Conservation (phyloP, 2,113 vertebrate genomes). For the Delphinus delphis region DNA sequence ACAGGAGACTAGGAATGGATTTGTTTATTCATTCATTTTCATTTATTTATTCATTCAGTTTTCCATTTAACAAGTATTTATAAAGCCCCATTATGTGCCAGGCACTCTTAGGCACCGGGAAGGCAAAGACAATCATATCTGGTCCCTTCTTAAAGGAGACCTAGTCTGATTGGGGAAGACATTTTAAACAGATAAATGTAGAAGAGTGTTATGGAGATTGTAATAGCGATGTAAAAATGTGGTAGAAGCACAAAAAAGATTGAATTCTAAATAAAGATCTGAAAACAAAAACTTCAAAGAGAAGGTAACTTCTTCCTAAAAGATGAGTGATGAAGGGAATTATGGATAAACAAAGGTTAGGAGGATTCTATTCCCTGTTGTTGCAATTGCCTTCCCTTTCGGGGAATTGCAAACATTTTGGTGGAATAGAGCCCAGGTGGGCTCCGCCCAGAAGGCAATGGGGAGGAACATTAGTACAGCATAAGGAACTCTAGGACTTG, state of each 20-base stretch:
- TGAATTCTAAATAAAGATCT: not conserved
- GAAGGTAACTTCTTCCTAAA: not conserved
- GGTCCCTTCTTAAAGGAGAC: not conserved
- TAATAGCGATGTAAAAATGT: not conserved
- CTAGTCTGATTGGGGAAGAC: not conserved
- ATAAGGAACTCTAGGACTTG: not conserved
- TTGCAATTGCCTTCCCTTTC: not conserved
- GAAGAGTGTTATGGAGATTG: not conserved
- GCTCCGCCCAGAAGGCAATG: not conserved
- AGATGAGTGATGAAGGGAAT: not conserved
- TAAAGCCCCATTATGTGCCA: not conserved
- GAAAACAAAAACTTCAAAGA: not conserved
- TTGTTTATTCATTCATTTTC: conserved; percentile 9
- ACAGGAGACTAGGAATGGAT: not conserved
- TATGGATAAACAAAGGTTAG: not conserved
- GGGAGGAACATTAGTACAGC: not conserved
- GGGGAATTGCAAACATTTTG: not conserved
- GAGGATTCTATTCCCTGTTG: not conserved
- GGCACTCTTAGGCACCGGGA: not conserved
- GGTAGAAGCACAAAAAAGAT: not conserved
- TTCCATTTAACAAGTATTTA: conserved; percentile 23
- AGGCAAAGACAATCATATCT: not conserved
- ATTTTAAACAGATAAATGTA: not conserved
- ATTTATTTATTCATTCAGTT: not conserved
- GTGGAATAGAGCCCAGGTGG: not conserved